Percentiles rank a stretch among this genome's conserved stretches.
These are phyloP conservation scores for Blastobasis lacticolella DNA, from an alignment of 2,888 invertebrate genomes.

Conservation along the genomic window DNA sequence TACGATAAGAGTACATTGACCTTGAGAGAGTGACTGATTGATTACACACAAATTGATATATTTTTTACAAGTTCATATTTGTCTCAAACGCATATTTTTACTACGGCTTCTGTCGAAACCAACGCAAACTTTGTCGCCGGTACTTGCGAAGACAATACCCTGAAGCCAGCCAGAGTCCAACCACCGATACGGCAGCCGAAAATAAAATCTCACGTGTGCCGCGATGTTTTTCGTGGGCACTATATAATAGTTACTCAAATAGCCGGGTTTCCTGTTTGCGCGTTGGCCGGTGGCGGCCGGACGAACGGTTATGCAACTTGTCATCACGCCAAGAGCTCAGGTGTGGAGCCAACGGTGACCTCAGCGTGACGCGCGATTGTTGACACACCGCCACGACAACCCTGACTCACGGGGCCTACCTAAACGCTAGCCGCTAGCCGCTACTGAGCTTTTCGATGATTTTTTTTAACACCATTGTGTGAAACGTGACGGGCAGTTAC, in stretches of 20 bases:
- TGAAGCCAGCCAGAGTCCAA: conserved; percentile 3
- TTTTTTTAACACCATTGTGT: too few species aligned
- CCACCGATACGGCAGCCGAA: background rate
- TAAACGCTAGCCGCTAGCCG: too few species aligned
- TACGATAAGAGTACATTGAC: too few species aligned
- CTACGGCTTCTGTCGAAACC: too few species aligned
- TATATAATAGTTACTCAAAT: conserved; percentile 48
- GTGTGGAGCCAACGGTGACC: conserved; percentile 29
- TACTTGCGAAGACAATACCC: conserved; percentile 1
- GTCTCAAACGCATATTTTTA: too few species aligned
- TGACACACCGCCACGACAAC: conserved; percentile 31
- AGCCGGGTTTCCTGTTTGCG: conserved; percentile 65
- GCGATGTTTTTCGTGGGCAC: conserved; percentile 19
- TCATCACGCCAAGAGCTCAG: conserved; percentile 61
- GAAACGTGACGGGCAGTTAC: too few species aligned
- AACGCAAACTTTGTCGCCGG: too few species aligned
- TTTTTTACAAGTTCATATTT: too few species aligned
- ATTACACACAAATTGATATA: too few species aligned
- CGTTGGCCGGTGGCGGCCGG: conserved; percentile 30
- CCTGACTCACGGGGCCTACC: background rate
- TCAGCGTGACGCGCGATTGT: conserved; percentile 30
- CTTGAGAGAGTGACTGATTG: too few species aligned
- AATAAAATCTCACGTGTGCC: background rate
- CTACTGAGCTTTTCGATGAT: too few species aligned
- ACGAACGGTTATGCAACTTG: conserved; percentile 54